Conservation (phyloP, 2,888 invertebrate genomes). For the Thera obeliscata region DNA sequence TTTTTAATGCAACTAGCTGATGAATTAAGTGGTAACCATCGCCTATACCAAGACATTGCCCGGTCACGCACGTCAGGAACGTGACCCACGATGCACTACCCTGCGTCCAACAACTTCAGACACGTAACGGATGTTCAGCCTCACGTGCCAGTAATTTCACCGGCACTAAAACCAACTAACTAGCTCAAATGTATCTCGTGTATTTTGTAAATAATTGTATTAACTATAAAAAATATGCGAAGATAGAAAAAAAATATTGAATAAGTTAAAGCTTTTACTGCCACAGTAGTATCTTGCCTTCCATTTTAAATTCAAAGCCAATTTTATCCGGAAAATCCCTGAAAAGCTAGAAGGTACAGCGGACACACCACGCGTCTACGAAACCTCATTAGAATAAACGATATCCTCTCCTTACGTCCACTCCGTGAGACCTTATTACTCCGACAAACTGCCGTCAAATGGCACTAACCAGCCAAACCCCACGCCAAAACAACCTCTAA, state of each 20-base stretch:
- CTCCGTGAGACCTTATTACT: conserved; percentile 82
- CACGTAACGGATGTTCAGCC: too few relatives aligned
- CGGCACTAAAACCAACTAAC: too few relatives aligned
- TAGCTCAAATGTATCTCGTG: too few relatives aligned
- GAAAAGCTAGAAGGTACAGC: conserved; percentile 54
- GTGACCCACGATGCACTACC: too few relatives aligned
- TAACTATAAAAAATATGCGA: too few relatives aligned
- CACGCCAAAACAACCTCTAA: conserved; percentile 50
- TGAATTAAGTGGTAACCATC: too few relatives aligned
- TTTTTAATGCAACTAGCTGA: too few relatives aligned
- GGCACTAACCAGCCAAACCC: conserved; percentile 56
- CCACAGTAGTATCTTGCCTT: conserved; percentile 13
- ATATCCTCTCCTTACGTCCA: conserved; percentile 84
- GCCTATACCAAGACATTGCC: too few relatives aligned
- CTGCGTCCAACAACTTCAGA: too few relatives aligned
- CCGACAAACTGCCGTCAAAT: conserved; percentile 83
- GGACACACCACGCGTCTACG: conserved; percentile 63
- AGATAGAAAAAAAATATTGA: conserved; percentile 1
- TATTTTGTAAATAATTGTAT: too few relatives aligned
- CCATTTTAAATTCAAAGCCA: conserved; percentile 31
- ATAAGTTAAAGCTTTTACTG: conserved; percentile 11
- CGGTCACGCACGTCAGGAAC: too few relatives aligned
- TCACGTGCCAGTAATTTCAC: too few relatives aligned
- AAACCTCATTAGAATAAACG: conserved; percentile 84
- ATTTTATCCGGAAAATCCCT: conserved; percentile 43